These are phyloP conservation scores for Hyppa rectilinea DNA, from an alignment of 2,888 invertebrate genomes.

Conservation along the genomic window DNA sequence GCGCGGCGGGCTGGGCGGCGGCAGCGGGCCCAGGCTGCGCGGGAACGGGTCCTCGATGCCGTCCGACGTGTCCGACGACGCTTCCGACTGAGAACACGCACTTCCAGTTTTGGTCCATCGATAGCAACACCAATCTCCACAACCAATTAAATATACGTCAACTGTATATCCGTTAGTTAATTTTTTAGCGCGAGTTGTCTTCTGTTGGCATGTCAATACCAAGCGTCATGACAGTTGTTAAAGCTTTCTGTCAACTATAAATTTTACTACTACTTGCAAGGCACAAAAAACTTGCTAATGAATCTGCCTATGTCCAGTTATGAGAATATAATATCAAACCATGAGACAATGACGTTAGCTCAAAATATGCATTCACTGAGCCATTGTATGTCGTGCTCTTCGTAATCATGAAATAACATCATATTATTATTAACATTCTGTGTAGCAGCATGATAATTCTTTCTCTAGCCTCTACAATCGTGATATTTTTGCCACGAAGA, in stretches of 20 bases:
- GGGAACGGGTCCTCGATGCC: constrained; percentile 92
- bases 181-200: not conserved
- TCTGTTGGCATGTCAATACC: not conserved
- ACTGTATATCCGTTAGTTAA: not conserved
- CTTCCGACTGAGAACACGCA: constrained; percentile 74
- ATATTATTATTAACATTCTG: not conserved
- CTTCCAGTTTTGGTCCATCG: not conserved
- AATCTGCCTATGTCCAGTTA: not conserved
- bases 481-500: not conserved
- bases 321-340: not conserved
- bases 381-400: not conserved
- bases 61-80: constrained; percentile 90
- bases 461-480: not conserved
- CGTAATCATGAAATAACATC: not conserved
- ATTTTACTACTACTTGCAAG: not conserved
- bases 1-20: constrained; percentile 92
- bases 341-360: not conserved
- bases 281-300: too few relatives aligned
- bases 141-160: not conserved
- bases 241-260: not conserved
- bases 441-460: not conserved
- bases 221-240: not conserved
- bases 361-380: not conserved
- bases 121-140: not conserved
- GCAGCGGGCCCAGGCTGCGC: constrained; percentile 84